These are phyloP conservation scores for Battus philenor DNA, from an alignment of 1,140 invertebrate species.

Conservation along the genomic window DNA sequence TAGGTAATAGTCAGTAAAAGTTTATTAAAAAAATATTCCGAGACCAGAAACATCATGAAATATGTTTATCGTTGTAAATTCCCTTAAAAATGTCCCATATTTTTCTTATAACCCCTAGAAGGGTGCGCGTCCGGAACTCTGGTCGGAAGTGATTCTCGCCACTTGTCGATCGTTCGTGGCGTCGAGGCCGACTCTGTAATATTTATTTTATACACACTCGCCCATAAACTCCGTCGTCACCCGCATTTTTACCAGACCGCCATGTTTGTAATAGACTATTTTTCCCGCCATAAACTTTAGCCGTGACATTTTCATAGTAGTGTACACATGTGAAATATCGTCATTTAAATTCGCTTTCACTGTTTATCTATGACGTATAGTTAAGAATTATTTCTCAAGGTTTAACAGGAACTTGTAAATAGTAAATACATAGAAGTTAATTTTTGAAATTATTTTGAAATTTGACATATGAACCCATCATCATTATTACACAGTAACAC, in stretches of 20 bases:
- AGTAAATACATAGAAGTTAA: no score
- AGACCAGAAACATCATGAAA: no score
- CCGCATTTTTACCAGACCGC: constrained; percentile 8
- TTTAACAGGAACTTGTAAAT: no score
- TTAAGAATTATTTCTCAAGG: no score
- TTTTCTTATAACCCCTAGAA: constrained; percentile 11
- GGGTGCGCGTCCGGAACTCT: constrained; percentile 3
- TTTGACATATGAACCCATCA: no score
- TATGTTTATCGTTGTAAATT: constrained; percentile 8
- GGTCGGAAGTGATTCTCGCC: constrained; percentile 14
- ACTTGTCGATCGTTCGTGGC: constrained; percentile 5
- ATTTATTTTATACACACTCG: constrained; percentile 15
- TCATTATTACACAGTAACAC: no score
- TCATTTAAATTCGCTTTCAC: no score
- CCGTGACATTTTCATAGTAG: constrained; percentile 4
- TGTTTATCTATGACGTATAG: no score
- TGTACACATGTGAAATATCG: no score
- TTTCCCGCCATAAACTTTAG: constrained; percentile 15
- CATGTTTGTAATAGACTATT: constrained; percentile 15
- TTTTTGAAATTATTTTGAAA: no score
- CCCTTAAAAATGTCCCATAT: constrained; percentile 10
- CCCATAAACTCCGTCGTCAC: constrained; percentile 9
- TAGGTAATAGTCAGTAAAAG: no score
- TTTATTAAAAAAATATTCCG: no score
- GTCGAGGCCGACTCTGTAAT: constrained; percentile 8